Conservation (phyloP, 2,797 vertebrate species). For the Arctocebus calabarensis region DNA sequence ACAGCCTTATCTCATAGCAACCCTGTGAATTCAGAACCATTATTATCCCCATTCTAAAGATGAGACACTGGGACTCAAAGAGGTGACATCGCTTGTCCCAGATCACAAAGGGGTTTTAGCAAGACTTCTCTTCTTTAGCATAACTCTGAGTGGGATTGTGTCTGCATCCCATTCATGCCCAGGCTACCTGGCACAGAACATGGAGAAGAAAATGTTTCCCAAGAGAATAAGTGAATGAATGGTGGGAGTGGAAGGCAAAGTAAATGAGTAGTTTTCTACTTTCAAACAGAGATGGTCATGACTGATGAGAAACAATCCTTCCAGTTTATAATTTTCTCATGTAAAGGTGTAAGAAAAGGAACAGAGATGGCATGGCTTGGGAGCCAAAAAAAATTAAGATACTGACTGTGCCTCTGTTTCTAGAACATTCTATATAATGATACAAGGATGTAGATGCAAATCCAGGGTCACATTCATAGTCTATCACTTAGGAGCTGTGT, state of each 20-base stretch:
- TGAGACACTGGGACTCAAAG: background rate
- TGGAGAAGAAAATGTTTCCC: background rate
- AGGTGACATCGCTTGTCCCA: background rate
- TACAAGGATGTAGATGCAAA: background rate
- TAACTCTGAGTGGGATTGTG: background rate
- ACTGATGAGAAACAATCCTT: background rate
- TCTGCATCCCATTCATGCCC: background rate
- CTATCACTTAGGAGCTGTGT: background rate
- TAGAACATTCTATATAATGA: background rate
- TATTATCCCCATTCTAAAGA: background rate
- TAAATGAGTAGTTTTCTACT: background rate
- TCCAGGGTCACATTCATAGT: slow-evolving; percentile 13
- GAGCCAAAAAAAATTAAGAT: background rate
- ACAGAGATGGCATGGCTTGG: background rate
- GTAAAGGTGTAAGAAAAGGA: background rate
- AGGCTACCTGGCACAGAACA: background rate
- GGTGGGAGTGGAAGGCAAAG: background rate
- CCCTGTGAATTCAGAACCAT: background rate
- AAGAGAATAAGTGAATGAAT: background rate
- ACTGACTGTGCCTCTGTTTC: background rate
- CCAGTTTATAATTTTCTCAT: background rate
- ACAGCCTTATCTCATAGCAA: background rate
- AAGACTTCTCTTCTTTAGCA: too few relatives aligned
- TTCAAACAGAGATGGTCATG: background rate
- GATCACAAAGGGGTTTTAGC: background rate